Percentiles rank a stretch among this genome's conserved stretches.
phyloP scores from a whole-genome alignment of 2,888 invertebrate genomes.

The Cetonia aurata region DNA sequence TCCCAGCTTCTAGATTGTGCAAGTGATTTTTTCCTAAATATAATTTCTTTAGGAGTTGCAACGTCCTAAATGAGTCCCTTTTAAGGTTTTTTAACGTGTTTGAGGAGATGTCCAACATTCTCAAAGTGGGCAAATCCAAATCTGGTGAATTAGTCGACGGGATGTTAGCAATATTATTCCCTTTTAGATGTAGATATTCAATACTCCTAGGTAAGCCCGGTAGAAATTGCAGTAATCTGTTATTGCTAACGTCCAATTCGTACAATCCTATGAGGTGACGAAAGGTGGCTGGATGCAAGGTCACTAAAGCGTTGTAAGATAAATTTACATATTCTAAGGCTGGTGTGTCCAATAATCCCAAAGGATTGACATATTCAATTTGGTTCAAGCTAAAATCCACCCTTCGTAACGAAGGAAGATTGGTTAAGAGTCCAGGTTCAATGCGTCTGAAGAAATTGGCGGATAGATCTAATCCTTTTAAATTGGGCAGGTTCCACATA shows the following conservation, averaged over 20 bases:
- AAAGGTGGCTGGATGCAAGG: constrained; percentile 81
- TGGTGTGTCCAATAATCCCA: constrained; percentile 79
- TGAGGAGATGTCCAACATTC: constrained; percentile 80
- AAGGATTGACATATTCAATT: constrained; percentile 77
- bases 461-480: constrained; percentile 87
- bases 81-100: constrained; percentile 81
- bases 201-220: constrained; percentile 82
- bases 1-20: constrained; percentile 76
- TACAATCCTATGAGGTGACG: constrained; percentile 80
- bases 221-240: constrained; percentile 80
- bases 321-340: constrained; percentile 84
- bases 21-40: constrained; percentile 82
- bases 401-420: constrained; percentile 80
- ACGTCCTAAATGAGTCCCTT: constrained; percentile 73
- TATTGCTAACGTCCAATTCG: constrained; percentile 82
- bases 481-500: constrained; percentile 86
- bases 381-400: constrained; percentile 84
- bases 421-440: constrained; percentile 79
- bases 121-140: constrained; percentile 78
- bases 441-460: constrained; percentile 80
- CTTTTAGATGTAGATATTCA: constrained; percentile 79
- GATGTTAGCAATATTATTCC: constrained; percentile 78
- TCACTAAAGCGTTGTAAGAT: constrained; percentile 77
- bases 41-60: constrained; percentile 77
- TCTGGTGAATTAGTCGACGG: constrained; percentile 77